Base-by-base conservation (phyloP, 2,797 vertebrate genomes). In the Enteromius anoplus region DNA sequence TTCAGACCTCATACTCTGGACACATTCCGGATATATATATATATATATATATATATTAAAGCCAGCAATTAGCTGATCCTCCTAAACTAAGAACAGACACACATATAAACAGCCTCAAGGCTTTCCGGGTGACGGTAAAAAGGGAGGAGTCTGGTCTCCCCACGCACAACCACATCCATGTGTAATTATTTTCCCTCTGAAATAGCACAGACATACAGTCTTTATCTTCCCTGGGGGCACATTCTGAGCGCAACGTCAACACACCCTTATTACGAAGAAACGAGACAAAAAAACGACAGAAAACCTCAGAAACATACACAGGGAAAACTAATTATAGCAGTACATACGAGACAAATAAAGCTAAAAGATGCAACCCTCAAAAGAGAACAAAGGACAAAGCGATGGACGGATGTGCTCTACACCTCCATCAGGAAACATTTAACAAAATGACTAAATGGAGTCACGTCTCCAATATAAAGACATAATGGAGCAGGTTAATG, bases 171-270 rank as follows among this genome's bases (percentile, higher is more conserved):
- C 75, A 82, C 72, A 84, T 60, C 75, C 47, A 34, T 70, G 47
- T 80, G 45, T 84, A 84, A 85, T 82, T 85, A 86, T 65, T 23
- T 77, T 65, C 23, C 19, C 34, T 82, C 75, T 84, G 40, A 89
- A 85, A 84, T 71, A 86, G 80, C 65, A 69, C 78, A 55, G 85
- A 68, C 85, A 60, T 15, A 68, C 58, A 73, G 51, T 75, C 21
- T 15, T 60, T 19, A 6, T 70, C n/a, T 47, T 82, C 45, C 51
- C n/a, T 17, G 7, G 78, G 58, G 49, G 62, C 17, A 66, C 60
- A 72, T 70, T 72, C 75, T 45, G 64, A 81, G 66, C 7, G 23
- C 2, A 21, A 68, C 26, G 1, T 81, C 53, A 84, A 26, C 77
- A 37, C 75, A 40, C 64, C 68, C 78, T 58, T 49, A 65, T 68